Percentiles rank a stretch among this genome's conserved stretches.
These are phyloP conservation scores for Chironex yamaguchii DNA, from an alignment of 30 jellyfish, hydroid and myxozoan genomes.

Conservation along the genomic window DNA sequence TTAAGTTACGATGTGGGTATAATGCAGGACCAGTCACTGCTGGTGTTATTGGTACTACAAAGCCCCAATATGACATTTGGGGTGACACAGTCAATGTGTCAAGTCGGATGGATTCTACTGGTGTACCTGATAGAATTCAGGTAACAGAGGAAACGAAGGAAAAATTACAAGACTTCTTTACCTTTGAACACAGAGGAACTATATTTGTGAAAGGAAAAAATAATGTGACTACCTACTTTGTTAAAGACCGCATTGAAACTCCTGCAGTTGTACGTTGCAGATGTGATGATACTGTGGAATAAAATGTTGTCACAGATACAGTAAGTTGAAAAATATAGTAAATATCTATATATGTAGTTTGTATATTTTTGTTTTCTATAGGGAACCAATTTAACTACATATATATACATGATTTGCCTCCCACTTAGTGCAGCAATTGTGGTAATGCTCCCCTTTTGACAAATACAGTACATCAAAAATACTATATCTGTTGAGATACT, in stretches of 20 bases:
- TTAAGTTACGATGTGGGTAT: slow-evolving; percentile 89
- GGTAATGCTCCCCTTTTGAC: too few species aligned
- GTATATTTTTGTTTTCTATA: too few species aligned
- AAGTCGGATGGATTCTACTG: slow-evolving; percentile 98
- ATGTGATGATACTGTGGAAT: neutral
- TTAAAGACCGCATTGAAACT: slow-evolving; percentile 47
- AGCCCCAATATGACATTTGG: slow-evolving; percentile 99
- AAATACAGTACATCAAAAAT: too few species aligned
- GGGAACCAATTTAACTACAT: too few species aligned
- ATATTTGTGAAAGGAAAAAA: slow-evolving; percentile 95
- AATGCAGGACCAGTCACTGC: slow-evolving; percentile 99
- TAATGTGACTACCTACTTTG: slow-evolving; percentile 80
- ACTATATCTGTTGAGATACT: too few species aligned
- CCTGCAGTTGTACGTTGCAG: neutral
- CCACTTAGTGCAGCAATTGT: too few species aligned
- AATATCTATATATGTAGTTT: too few species aligned
- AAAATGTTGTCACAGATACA: too few species aligned
- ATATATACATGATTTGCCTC: too few species aligned
- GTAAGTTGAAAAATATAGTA: too few species aligned
- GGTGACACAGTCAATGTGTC: slow-evolving; percentile 99
- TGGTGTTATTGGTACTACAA: slow-evolving; percentile 98
- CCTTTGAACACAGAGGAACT: slow-evolving; percentile 87
- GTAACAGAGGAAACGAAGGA: slow-evolving; percentile 91
- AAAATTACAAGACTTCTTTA: slow-evolving; percentile 85
- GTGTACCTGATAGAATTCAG: slow-evolving; percentile 92